phyloP scores from a whole-genome alignment of 2,888 invertebrate species.

The Drosophila bunnanda region DNA sequence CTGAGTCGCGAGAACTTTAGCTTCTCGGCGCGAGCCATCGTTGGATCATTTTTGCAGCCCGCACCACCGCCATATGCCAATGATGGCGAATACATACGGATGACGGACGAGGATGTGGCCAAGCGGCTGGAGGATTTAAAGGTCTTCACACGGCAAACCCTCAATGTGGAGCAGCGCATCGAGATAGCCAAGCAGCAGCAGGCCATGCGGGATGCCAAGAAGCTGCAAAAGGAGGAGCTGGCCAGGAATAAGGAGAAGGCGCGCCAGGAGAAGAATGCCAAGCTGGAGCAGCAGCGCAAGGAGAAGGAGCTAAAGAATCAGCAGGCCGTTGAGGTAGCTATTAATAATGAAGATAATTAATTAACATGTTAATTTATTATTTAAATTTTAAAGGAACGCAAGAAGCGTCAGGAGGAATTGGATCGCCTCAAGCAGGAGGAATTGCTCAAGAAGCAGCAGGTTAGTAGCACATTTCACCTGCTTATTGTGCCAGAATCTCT shows the following conservation, averaged over 20 bases:
- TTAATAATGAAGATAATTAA: background rate
- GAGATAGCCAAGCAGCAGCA: constrained; percentile 90
- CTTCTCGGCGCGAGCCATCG: constrained; percentile 93
- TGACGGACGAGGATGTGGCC: constrained; percentile 93
- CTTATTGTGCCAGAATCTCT: constrained; percentile 5
- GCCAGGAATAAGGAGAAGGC: constrained; percentile 86
- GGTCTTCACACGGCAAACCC: constrained; percentile 87
- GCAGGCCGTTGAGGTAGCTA: constrained; percentile 93
- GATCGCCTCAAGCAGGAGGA: constrained; percentile 94
- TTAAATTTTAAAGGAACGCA: constrained; percentile 88
- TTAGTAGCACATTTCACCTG: constrained; percentile 80
- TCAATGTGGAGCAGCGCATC: constrained; percentile 91
- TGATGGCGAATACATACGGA: constrained; percentile 90
- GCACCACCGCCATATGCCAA: constrained; percentile 87
- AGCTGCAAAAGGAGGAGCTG: constrained; percentile 89
- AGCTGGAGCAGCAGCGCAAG: constrained; percentile 92
- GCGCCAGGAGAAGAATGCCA: constrained; percentile 89
- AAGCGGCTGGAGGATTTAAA: constrained; percentile 90
- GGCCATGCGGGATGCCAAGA: constrained; percentile 90
- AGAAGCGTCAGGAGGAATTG: constrained; percentile 93
- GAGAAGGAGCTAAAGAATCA: constrained; percentile 93
- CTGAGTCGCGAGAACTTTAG: constrained; percentile 95
- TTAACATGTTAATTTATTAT: background rate
- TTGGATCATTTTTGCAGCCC: constrained; percentile 96
- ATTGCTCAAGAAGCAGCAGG: constrained; percentile 94